Evolutionary conservation across 2,888 invertebrate species (phyloP), one percentile per base, ranked within the genome.

Genomic region (Drosophila lacicola): DNA sequence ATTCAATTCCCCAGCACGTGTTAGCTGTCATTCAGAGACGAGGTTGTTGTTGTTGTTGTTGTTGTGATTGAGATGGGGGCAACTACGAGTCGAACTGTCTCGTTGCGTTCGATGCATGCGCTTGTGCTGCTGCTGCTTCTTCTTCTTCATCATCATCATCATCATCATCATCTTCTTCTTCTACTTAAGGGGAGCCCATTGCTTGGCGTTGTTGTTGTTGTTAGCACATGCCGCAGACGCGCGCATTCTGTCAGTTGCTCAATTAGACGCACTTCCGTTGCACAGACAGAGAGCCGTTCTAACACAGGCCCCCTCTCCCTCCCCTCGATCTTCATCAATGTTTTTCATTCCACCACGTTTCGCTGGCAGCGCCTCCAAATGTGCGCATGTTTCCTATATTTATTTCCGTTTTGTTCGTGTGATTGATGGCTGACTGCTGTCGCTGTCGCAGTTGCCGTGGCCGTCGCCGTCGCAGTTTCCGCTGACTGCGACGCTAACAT

Each of bases 241-340:
- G 77, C 71, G 60, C 70, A 68, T 77, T 88, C 69, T 79, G 81
- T 87, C 74, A 83, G 77, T 79, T 79, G 89, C 87, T 86, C 87
- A 88, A 83, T 83, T 87, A 77, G 84, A 86, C 79, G 84, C 84
- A 81, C 87, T 87, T 89, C 85, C 89, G 87, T 47, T 83, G 57
- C 65, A 68, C 61, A 64, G 58, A 70, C 54, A 58, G 51, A 42
- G 29, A 39, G 41, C 55, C 47, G 33, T 39, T n/a, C 13, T 37
- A n/a, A 41, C 54, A 25, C 17, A 14, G n/a, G 25, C 17, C 11
- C 44, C 17, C 21, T 36, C 19, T 49, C 29, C 25, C 8, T 29
- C n/a, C 56, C 9, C 37, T n/a, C 46, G 14, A 5, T n/a, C 37
- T 46, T 46, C 29, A 17, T 56, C 11, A 29, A 29, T 29, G 37